These are phyloP conservation scores for Danio choprae DNA, from an alignment of 2,797 vertebrate species.

Conservation along the genomic window DNA sequence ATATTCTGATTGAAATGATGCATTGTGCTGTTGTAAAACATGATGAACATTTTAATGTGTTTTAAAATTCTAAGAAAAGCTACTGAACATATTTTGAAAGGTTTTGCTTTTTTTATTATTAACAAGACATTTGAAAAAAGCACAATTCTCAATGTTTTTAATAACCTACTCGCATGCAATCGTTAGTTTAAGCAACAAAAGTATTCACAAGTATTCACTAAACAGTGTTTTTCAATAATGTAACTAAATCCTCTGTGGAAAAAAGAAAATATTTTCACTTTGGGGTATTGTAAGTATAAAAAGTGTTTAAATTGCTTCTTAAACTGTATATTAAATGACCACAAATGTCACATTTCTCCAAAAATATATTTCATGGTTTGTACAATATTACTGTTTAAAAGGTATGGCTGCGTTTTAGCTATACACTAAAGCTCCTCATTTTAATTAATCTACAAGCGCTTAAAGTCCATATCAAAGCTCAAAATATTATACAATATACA, in stretches of 20 bases:
- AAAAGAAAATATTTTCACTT: not conserved
- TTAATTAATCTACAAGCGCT: not conserved
- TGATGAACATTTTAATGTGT: not conserved
- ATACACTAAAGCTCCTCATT: not conserved
- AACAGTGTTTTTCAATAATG: not conserved
- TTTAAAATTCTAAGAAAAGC: not conserved
- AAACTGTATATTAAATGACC: not conserved
- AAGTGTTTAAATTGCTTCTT: not conserved
- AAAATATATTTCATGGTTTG: constrained; percentile 26
- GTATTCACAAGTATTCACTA: not conserved
- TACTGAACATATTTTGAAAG: not conserved
- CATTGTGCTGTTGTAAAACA: not conserved
- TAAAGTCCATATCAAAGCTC: not conserved
- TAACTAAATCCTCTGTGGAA: not conserved
- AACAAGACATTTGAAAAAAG: not conserved
- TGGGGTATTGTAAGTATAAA: not conserved
- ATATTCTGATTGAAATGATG: not conserved
- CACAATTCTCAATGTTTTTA: not conserved
- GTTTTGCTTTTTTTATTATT: constrained; percentile 20
- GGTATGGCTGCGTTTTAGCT: not conserved
- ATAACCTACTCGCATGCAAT: not conserved
- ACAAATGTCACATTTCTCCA: not conserved
- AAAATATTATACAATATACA: not conserved
- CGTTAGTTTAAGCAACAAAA: not conserved
- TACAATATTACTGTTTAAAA: constrained; percentile 3